These are phyloP conservation scores for Pardosa pseudoannulata DNA, from an alignment of 2,888 invertebrate genomes.

Conservation along the genomic window DNA sequence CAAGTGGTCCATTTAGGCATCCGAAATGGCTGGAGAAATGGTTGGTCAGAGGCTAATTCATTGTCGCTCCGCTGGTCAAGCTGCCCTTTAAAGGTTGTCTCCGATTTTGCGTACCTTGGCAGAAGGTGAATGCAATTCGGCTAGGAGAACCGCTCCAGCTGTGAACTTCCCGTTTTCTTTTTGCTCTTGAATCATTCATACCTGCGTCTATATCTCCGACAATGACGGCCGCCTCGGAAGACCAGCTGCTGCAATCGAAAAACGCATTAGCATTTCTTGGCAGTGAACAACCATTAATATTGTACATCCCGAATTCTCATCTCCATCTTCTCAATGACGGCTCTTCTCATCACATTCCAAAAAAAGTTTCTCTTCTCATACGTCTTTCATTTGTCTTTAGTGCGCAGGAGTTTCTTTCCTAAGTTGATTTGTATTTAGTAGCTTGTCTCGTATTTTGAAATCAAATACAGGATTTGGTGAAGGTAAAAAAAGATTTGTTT, in stretches of 20 bases:
- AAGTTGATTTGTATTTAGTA: constrained; percentile 46
- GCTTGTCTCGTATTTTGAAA: constrained; percentile 18
- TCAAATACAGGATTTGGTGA: neutral
- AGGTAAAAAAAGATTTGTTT: constrained; percentile 10
- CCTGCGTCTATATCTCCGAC: constrained; percentile 61
- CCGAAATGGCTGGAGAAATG: no score
- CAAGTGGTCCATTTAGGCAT: no score
- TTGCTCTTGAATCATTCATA: constrained; percentile 66
- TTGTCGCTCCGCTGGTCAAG: neutral
- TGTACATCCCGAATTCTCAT: constrained; percentile 53
- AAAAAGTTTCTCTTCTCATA: neutral
- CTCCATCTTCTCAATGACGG: constrained; percentile 68
- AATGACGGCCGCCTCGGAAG: constrained; percentile 37
- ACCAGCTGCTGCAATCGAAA: constrained; percentile 36
- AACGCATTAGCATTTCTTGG: constrained; percentile 62
- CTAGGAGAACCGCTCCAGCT: constrained; percentile 49
- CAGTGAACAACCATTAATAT: constrained; percentile 63
- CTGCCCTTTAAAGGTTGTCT: neutral
- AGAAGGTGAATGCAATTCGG: constrained; percentile 63
- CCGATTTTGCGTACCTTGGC: constrained; percentile 8
- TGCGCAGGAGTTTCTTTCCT: constrained; percentile 30
- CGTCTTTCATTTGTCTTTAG: constrained; percentile 52
- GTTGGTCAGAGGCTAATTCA: no score
- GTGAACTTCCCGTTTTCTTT: constrained; percentile 41
- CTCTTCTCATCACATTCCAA: constrained; percentile 57